Evolutionary conservation across 2,888 invertebrate species (phyloP).

Genomic region (Trissoscelio sp.): DNA sequence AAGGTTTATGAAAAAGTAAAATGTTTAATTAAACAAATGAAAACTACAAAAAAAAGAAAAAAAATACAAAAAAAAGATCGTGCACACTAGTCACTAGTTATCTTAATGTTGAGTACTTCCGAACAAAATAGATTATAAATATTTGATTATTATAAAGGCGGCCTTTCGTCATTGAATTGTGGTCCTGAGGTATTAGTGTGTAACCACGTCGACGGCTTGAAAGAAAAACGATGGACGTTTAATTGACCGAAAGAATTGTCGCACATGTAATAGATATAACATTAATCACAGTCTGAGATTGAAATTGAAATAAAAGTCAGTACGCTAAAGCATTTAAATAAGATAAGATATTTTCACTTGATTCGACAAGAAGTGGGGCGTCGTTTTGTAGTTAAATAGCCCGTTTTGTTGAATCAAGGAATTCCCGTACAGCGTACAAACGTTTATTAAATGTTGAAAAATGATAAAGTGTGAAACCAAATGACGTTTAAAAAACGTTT

Average conservation of each 20-base stretch:
- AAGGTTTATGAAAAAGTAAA: constrained; percentile 15
- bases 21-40: constrained; percentile 47
- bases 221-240: constrained; percentile 12
- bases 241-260: constrained; percentile 31
- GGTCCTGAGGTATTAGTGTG: constrained; percentile 35
- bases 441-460: no score
- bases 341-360: constrained; percentile 15
- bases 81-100: constrained; percentile 70
- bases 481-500: no score
- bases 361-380: constrained; percentile 27
- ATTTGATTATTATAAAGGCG: constrained; percentile 65
- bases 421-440: no score
- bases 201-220: constrained; percentile 43
- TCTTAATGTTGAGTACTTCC: constrained; percentile 70
- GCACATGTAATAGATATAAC: constrained; percentile 28
- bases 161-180: constrained; percentile 56
- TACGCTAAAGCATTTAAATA: no score
- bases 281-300: no score
- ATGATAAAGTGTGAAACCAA: no score
- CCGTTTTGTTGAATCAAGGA: constrained; percentile 36
- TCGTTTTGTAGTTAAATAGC: constrained; percentile 36
- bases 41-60: constrained; percentile 24
- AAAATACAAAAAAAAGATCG: constrained; percentile 37
- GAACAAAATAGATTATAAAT: constrained; percentile 67
- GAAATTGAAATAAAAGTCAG: no score